Evolutionary conservation across 2,888 invertebrate genomes (phyloP), one percentile per base, ranked within the genome.

Genomic region (Aleiodes leptofemur): DNA sequence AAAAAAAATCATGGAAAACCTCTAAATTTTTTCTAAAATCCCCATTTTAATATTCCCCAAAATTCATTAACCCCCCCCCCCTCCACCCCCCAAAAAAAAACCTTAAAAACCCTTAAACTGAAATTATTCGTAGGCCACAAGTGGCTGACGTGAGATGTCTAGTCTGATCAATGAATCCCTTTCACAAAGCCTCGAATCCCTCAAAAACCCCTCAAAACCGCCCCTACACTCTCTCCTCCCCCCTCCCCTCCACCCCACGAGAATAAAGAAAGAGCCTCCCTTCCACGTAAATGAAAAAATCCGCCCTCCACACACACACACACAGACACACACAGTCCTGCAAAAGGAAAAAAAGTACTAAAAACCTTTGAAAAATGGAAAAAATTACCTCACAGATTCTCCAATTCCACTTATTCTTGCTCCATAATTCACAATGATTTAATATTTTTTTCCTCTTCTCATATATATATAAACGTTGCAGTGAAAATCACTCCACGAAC

Each of bases 151-250:
- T 80, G 83, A 85, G 82, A 51, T 31, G 82, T 80, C 82, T 74
- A 70, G 79, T 76, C 79, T 85, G 86, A 87, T 87, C 86, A 85
- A 87, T 87, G 85, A 83, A 81, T 83, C 81, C 82, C 82, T 78
- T 23, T 34, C 72, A 78, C 69, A 79, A 78, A 77, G 73, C 72
- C 74, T 73, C 23, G 16, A 64, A 64, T 11, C 64, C 68, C 77
- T 23, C 23, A 69, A 79, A 79, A 73, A 78, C 76, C 34, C 43
- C 50, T 31, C n/a, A 56, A 38, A 55, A 68, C 23, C 55, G 16
- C 43, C 48, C 43, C 14, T 48, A 11, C 43, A 11, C 11, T 64
- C 43, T 7, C 14, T 11, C 11, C n/a, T 23, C 23, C 23, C 23
- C 23, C 2, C 23, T 2, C 2, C 23, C 23, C 23, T 23, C 23